These are phyloP conservation scores for Noctua janthina DNA, from an alignment of 2,888 invertebrate species.

Conservation along the genomic window DNA sequence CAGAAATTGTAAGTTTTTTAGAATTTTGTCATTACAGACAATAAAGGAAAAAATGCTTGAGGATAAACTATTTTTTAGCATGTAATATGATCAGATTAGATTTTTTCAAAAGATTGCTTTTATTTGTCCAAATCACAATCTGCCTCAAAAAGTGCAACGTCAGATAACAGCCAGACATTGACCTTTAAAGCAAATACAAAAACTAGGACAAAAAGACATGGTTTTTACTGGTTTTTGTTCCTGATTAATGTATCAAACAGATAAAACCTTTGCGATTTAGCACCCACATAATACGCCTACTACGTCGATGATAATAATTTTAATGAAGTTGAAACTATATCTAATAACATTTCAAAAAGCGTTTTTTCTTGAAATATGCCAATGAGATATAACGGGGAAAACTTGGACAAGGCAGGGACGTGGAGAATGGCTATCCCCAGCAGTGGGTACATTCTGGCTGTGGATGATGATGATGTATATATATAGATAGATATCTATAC, in stretches of 20 bases:
- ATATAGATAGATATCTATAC: background rate
- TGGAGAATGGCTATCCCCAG: background rate
- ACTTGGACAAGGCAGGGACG: background rate
- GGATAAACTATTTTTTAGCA: background rate
- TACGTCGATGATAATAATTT: background rate
- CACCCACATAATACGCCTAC: slow-evolving; percentile 8
- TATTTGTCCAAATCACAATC: slow-evolving; percentile 11
- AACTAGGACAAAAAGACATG: background rate
- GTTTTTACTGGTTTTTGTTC: slow-evolving; percentile 14
- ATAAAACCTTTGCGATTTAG: slow-evolving; percentile 19
- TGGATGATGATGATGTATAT: background rate
- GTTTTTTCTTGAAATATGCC: background rate
- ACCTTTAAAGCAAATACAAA: background rate
- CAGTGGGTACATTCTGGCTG: background rate
- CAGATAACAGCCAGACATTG: slow-evolving; percentile 20
- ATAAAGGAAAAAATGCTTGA: slow-evolving; percentile 18
- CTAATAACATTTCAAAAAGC: background rate
- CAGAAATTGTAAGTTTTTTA: background rate
- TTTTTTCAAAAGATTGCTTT: slow-evolving; percentile 10
- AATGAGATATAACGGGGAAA: background rate
- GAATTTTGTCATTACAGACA: slow-evolving; percentile 14
- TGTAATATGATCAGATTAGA: slow-evolving; percentile 26
- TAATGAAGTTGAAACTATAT: slow-evolving; percentile 17
- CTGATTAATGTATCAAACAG: background rate
- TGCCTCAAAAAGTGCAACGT: slow-evolving; percentile 27